Evolutionary conservation across 2,797 vertebrate genomes (phyloP).

Genomic region (Taeniopygia guttata): DNA sequence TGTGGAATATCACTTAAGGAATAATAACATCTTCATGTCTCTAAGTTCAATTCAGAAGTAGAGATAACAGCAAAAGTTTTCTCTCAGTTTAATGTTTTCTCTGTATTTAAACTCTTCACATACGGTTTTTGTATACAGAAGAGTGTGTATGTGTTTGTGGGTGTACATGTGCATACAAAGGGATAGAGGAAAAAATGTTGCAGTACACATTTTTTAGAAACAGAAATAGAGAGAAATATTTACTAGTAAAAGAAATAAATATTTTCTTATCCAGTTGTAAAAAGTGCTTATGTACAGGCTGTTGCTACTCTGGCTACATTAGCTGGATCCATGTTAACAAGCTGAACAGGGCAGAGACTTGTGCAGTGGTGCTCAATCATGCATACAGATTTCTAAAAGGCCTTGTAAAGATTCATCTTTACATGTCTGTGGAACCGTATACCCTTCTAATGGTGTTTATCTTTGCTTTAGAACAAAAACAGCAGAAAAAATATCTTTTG

Average conservation of each 20-base stretch:
- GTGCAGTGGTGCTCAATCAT: not conserved
- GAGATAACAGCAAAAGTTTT: not conserved
- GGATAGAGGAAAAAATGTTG: not conserved
- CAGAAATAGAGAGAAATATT: not conserved
- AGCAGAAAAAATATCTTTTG: not conserved
- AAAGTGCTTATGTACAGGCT: not conserved
- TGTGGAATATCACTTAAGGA: not conserved
- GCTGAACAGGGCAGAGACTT: not conserved
- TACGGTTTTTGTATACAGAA: not conserved
- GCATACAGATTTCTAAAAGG: not conserved
- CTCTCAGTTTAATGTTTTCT: not conserved
- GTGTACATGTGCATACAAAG: not conserved
- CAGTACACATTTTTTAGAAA: not conserved
- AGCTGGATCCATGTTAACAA: not conserved
- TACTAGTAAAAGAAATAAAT: not conserved
- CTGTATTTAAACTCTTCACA: not conserved
- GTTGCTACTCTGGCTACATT: not conserved
- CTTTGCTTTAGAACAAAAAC: not conserved
- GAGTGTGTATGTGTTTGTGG: not conserved
- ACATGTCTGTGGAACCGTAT: fast-evolving
- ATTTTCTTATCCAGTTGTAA: not conserved
- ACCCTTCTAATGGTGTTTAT: not conserved
- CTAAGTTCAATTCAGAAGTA: not conserved
- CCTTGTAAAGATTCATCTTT: not conserved
- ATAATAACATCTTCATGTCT: not conserved